Conservation (phyloP, 2,888 invertebrate species). For the Chelonus formosanus region DNA sequence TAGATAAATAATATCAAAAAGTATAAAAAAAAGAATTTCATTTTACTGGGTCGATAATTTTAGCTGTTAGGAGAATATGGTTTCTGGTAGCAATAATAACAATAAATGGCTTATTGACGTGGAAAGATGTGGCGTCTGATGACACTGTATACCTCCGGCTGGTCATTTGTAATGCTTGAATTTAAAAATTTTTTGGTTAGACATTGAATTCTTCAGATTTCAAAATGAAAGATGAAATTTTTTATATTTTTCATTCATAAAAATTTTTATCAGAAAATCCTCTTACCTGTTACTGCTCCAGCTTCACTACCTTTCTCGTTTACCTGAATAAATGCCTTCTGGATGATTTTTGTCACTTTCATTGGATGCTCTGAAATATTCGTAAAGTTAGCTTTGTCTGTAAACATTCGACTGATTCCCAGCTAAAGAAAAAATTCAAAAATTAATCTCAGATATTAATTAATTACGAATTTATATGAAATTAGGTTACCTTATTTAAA, state of each 20-base stretch:
- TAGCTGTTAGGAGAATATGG: neutral
- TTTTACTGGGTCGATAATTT: neutral
- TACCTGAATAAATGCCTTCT: constrained; percentile 86
- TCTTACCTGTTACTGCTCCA: constrained; percentile 24
- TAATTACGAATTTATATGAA: too few relatives aligned
- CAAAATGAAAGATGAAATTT: too few relatives aligned
- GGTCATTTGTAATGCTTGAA: too few relatives aligned
- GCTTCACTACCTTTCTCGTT: constrained; percentile 85
- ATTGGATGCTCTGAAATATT: constrained; percentile 71
- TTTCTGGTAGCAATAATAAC: neutral
- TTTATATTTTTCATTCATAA: too few relatives aligned
- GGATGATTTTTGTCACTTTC: constrained; percentile 76
- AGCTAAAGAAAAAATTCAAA: constrained; percentile 53
- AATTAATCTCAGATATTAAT: too few relatives aligned
- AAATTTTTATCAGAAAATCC: too few relatives aligned
- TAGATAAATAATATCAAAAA: too few relatives aligned
- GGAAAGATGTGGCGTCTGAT: neutral
- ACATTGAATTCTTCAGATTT: too few relatives aligned
- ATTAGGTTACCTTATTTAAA: constrained; percentile 40
- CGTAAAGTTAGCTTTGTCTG: constrained; percentile 70
- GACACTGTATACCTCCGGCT: too few relatives aligned
- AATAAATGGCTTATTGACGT: constrained; percentile 1
- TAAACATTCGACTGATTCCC: constrained; percentile 76
- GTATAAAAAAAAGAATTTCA: neutral
- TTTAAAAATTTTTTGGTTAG: too few relatives aligned